Conservation (phyloP, 2,113 vertebrate species). For the Alouatta palliata region DNA sequence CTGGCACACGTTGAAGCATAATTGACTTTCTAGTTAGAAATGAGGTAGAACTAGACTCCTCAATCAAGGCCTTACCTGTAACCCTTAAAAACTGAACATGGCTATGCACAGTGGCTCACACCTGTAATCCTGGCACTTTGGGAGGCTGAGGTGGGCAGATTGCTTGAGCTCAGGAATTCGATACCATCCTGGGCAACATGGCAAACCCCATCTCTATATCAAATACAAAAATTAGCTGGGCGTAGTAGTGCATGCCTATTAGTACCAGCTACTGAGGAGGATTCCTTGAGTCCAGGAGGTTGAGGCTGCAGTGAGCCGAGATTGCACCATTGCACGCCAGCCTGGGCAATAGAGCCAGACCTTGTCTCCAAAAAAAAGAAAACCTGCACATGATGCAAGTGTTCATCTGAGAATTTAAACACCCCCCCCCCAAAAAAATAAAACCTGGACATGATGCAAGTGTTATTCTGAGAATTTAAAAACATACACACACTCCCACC, state of each 20-base stretch:
- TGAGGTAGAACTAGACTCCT: not conserved
- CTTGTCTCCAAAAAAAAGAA: not conserved
- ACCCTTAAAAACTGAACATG: not conserved
- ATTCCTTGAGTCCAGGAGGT: not conserved
- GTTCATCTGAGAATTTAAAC: too few species aligned
- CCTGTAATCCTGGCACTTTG: not conserved
- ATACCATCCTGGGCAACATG: not conserved
- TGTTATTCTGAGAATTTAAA: too few species aligned
- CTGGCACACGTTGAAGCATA: not conserved
- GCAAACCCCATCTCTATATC: not conserved
- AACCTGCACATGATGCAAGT: too few species aligned
- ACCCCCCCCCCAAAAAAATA: too few species aligned
- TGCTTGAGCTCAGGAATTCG: not conserved
- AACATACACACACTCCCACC: too few species aligned
- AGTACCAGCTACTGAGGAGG: not conserved
- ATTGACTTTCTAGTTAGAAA: not conserved
- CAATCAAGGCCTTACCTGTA: not conserved
- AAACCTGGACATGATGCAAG: too few species aligned
- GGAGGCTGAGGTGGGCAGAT: not conserved
- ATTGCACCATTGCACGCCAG: not conserved
- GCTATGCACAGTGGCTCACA: not conserved
- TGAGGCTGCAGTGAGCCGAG: rapidly evolving
- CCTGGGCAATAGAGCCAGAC: not conserved
- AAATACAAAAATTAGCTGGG: not conserved
- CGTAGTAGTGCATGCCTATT: not conserved